Evolutionary conservation across 2,797 vertebrate species (phyloP).

Genomic region (Distichodus sexfasciatus): DNA sequence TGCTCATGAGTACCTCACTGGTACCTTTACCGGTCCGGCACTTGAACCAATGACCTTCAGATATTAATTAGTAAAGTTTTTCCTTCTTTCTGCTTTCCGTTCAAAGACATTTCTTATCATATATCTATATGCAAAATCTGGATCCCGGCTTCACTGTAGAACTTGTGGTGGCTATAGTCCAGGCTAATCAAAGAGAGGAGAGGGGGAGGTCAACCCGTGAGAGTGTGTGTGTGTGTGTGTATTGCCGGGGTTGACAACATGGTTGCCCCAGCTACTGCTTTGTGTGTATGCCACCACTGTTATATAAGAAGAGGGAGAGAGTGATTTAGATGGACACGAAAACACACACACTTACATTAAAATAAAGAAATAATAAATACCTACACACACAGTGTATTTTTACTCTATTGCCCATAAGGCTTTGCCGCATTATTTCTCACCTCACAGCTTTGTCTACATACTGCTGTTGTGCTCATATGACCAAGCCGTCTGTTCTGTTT

Average conservation of each 20-base stretch:
- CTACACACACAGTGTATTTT: too few species aligned
- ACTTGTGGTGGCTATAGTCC: neutral
- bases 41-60: too few species aligned
- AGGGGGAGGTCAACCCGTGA: neutral
- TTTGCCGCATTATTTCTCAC: slow-evolving; percentile 5
- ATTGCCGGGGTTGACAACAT: neutral
- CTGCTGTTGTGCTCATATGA: slow-evolving; percentile 33
- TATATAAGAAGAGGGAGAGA: neutral
- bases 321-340: neutral
- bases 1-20: too few species aligned
- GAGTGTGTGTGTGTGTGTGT: too few species aligned
- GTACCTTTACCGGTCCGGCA: too few species aligned
- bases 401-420: slow-evolving; percentile 32
- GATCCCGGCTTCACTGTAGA: too few species aligned
- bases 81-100: too few species aligned
- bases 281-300: neutral
- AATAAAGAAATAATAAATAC: too few species aligned
- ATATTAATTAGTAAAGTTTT: too few species aligned
- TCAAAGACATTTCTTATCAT: too few species aligned
- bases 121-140: too few species aligned
- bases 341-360: neutral
- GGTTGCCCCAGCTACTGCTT: neutral
- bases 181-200: neutral
- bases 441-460: slow-evolving; percentile 26
- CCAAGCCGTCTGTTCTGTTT: slow-evolving; percentile 6